Conservation (phyloP, 1,140 invertebrate genomes). For the Diorhabda sublineata region DNA sequence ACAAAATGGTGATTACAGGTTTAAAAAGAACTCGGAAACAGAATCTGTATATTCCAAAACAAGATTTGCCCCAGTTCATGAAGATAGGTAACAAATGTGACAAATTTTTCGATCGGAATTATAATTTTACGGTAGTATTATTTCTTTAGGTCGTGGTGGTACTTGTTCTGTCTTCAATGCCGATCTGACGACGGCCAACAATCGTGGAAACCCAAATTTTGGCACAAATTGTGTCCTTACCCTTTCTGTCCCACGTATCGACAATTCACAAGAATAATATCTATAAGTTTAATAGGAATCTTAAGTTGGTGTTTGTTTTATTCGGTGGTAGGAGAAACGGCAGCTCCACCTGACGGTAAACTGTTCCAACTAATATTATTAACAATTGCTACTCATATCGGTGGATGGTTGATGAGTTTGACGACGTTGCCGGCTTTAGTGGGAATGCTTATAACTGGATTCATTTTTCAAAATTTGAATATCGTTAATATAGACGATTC, state of each 20-base stretch:
- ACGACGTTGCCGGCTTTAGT: conserved; percentile 79
- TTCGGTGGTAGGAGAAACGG: conserved; percentile 67
- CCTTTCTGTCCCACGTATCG: conserved; percentile 76
- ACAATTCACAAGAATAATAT: conserved; percentile 67
- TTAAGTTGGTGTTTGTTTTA: conserved; percentile 73
- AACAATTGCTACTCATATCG: conserved; percentile 72
- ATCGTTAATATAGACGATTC: conserved; percentile 64
- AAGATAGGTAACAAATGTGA: neutral
- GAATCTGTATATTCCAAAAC: conserved; percentile 11
- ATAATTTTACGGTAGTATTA: conserved; percentile 68
- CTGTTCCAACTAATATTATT: conserved; percentile 74
- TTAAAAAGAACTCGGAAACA: conserved; percentile 9
- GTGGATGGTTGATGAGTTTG: conserved; percentile 71
- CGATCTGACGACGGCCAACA: conserved; percentile 62
- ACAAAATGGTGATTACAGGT: conserved; percentile 11
- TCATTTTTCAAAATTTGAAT: conserved; percentile 70
- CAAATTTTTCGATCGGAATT: neutral
- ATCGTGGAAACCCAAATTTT: conserved; percentile 72
- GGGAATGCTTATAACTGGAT: conserved; percentile 82
- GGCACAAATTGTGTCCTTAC: conserved; percentile 72
- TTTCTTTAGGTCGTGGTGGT: conserved; percentile 66
- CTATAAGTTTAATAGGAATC: conserved; percentile 60
- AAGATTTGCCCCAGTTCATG: neutral
- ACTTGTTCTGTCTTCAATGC: conserved; percentile 65
- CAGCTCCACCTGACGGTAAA: conserved; percentile 68